These are phyloP conservation scores for Cavia porcellus DNA, from an alignment of 2,113 vertebrate species.

Conservation along the genomic window DNA sequence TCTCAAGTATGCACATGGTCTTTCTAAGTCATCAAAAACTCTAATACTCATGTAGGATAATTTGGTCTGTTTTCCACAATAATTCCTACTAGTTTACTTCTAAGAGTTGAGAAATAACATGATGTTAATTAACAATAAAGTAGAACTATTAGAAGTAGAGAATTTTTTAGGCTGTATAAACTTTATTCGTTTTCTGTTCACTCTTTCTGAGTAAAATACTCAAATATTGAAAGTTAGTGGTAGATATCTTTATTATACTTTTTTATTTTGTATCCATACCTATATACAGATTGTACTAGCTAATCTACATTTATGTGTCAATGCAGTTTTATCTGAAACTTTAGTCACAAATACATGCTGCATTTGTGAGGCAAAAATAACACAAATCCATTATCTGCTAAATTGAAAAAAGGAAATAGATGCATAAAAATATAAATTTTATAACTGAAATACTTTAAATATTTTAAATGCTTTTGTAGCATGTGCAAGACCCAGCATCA, in stretches of 20 bases:
- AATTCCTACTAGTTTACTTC: slow-evolving; percentile 24
- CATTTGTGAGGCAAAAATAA: neutral
- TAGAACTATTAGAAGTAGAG: neutral
- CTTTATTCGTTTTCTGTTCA: slow-evolving; percentile 9
- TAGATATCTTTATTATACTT: neutral
- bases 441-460: neutral
- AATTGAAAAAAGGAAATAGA: slow-evolving; percentile 6
- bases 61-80: slow-evolving; percentile 4
- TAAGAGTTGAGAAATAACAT: slow-evolving; percentile 37
- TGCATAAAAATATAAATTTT: neutral
- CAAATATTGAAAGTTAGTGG: neutral
- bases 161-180: neutral
- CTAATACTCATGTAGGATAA: slow-evolving; percentile 7
- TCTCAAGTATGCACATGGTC: neutral
- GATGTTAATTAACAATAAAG: slow-evolving; percentile 22
- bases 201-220: slow-evolving; percentile 39
- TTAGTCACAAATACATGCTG: neutral
- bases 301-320: neutral
- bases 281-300: neutral
- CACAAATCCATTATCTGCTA: neutral
- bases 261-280: neutral
- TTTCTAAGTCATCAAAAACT: neutral
- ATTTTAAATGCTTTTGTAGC: slow-evolving; percentile 39
- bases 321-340: slow-evolving; percentile 32
- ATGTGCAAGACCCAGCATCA: neutral